Evolutionary conservation across 2,113 vertebrate species (phyloP).

Genomic region (Deroptyus accipitrinus): DNA sequence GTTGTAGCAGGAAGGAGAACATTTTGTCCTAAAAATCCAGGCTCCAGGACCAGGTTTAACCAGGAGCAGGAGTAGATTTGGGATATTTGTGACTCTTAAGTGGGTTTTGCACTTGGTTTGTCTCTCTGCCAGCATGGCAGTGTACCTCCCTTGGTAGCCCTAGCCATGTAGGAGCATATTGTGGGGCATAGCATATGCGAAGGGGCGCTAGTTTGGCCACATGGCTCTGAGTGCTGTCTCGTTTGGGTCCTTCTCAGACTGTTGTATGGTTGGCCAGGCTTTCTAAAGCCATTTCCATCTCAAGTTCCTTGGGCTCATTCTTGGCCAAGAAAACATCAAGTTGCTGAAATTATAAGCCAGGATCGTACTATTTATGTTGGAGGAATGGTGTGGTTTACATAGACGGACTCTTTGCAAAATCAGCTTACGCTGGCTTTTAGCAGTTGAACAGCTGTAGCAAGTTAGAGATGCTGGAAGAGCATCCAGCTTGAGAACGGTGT

Average conservation of each 20-base stretch:
- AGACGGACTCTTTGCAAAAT: constrained; percentile 16
- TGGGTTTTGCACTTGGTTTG: not conserved
- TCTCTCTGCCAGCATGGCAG: not conserved
- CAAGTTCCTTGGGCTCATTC: constrained; percentile 8
- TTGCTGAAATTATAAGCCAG: constrained; percentile 39
- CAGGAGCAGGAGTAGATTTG: not conserved
- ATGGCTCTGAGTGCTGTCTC: not conserved
- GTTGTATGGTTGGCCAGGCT: not conserved
- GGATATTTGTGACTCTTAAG: not conserved
- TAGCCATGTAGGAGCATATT: fast-evolving
- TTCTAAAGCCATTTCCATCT: constrained; percentile 30
- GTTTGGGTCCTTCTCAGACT: not conserved
- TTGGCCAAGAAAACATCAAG: constrained; percentile 62
- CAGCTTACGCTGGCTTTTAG: constrained; percentile 36
- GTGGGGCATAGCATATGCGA: fast-evolving
- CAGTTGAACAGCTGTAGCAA: constrained; percentile 48
- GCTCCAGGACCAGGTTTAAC: not conserved
- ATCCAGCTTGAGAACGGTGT: not conserved
- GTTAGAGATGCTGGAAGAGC: constrained; percentile 32
- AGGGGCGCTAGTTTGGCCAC: not conserved
- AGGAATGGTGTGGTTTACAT: not conserved
- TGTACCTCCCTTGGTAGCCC: not conserved
- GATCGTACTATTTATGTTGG: constrained; percentile 36
- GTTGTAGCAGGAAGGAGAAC: not conserved
- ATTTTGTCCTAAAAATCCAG: not conserved